Evolutionary conservation across 2,888 invertebrate genomes (phyloP).

Genomic region (Agrochola lychnidis): DNA sequence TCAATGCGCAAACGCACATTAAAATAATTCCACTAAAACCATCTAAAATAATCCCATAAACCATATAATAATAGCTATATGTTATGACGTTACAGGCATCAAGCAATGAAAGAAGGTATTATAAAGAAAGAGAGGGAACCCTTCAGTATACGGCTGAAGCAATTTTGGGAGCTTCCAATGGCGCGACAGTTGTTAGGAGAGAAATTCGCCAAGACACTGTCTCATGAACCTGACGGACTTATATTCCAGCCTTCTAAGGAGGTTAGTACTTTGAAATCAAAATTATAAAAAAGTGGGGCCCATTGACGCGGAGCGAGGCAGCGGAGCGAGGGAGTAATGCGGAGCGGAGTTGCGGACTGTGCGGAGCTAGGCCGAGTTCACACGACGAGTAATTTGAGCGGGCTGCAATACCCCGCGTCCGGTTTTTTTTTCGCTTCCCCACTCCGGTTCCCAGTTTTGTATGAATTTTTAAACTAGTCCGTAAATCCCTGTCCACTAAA

Average conservation of each 20-base stretch:
- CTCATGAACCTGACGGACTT: slow-evolving; percentile 99
- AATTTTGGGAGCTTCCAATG: slow-evolving; percentile 96
- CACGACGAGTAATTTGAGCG: too few relatives aligned
- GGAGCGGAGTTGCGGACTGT: too few relatives aligned
- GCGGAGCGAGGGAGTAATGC: too few relatives aligned
- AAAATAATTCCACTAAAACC: not conserved
- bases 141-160: slow-evolving; percentile 97
- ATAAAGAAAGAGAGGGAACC: slow-evolving; percentile 95
- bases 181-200: slow-evolving; percentile 94
- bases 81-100: slow-evolving; percentile 86
- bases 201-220: slow-evolving; percentile 95
- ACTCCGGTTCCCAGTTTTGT: too few relatives aligned
- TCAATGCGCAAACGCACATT: not conserved
- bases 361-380: too few relatives aligned
- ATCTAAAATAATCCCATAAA: too few relatives aligned
- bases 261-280: slow-evolving; percentile 80
- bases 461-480: too few relatives aligned
- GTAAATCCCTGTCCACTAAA: too few relatives aligned
- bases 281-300: not conserved
- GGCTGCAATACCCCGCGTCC: too few relatives aligned
- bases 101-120: slow-evolving; percentile 94
- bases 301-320: too few relatives aligned
- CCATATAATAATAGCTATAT: not conserved
- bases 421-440: too few relatives aligned
- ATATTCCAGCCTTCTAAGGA: slow-evolving; percentile 98